phyloP scores from a whole-genome alignment of 2,113 vertebrate species.

The Cyprinodon brontotheroides region DNA sequence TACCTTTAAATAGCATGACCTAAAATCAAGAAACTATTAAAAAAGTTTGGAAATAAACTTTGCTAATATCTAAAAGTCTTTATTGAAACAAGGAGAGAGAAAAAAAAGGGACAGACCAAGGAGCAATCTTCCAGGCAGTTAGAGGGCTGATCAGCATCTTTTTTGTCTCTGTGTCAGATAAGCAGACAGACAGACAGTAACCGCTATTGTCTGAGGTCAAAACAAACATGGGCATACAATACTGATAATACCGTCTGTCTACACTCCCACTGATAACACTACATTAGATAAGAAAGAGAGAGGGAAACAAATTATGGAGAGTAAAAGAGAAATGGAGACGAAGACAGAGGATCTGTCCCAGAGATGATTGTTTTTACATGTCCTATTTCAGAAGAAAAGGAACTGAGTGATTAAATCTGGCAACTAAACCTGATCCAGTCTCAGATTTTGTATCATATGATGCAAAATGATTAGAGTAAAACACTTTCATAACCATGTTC shows the following conservation, averaged over 20 bases:
- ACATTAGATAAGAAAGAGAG: slow-evolving; percentile 1
- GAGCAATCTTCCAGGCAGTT: slow-evolving; percentile 29
- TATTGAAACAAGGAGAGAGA: not conserved
- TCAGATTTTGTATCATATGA: slow-evolving; percentile 61
- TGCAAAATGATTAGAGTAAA: slow-evolving; percentile 52
- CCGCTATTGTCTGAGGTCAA: slow-evolving; percentile 74
- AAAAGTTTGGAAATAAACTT: not conserved
- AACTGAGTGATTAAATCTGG: slow-evolving; percentile 70
- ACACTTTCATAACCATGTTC: slow-evolving; percentile 38
- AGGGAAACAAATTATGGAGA: slow-evolving; percentile 25
- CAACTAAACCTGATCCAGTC: slow-evolving; percentile 54
- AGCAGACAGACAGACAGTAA: slow-evolving; percentile 62
- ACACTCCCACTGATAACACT: slow-evolving; percentile 59
- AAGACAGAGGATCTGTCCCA: not conserved
- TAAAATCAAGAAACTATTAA: not conserved
- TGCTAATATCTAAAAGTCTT: not conserved
- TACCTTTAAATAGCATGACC: not conserved
- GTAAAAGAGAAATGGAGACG: slow-evolving; percentile 12
- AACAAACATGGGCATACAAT: slow-evolving; percentile 46
- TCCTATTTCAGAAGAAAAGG: slow-evolving; percentile 21
- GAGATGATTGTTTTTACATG: slow-evolving; percentile 37
- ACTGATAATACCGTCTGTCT: slow-evolving; percentile 69
- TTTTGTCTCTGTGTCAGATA: slow-evolving; percentile 31
- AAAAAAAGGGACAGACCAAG: slow-evolving; percentile 31
- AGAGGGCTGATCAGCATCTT: slow-evolving; percentile 58